phyloP scores from a whole-genome alignment of 2,888 invertebrate species.

The Drosophila buzzatii region DNA sequence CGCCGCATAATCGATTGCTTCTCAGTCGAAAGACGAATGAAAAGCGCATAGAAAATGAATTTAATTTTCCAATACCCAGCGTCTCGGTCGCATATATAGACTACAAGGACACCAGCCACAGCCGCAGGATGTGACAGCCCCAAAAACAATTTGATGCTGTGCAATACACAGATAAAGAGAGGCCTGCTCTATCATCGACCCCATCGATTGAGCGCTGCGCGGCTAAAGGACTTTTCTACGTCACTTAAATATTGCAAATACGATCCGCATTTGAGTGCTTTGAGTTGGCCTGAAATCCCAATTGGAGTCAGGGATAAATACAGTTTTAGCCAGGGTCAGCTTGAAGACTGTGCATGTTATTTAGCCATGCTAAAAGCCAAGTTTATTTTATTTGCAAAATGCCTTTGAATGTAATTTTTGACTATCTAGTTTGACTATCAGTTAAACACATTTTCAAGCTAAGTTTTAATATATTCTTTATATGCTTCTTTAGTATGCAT shows the following conservation, averaged over 20 bases:
- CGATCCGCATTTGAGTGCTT: neutral
- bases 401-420: neutral
- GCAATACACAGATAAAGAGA: constrained; percentile 17
- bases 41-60: constrained; percentile 57
- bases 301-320: neutral
- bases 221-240: neutral
- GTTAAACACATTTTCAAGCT: too few species aligned
- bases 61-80: constrained; percentile 24
- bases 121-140: constrained; percentile 26
- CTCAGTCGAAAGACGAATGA: constrained; percentile 34
- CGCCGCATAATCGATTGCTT: constrained; percentile 54
- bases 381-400: neutral
- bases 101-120: constrained; percentile 22
- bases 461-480: neutral
- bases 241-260: neutral
- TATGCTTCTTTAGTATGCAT: neutral
- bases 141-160: constrained; percentile 44
- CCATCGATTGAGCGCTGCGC: neutral
- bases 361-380: neutral
- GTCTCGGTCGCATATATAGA: neutral
- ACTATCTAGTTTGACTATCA: neutral
- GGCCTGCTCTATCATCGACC: neutral
- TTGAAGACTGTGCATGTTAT: neutral
- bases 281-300: neutral
- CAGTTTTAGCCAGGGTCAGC: neutral